Evolutionary conservation across 2,797 vertebrate genomes (phyloP).

Genomic region (Sparus aurata): DNA sequence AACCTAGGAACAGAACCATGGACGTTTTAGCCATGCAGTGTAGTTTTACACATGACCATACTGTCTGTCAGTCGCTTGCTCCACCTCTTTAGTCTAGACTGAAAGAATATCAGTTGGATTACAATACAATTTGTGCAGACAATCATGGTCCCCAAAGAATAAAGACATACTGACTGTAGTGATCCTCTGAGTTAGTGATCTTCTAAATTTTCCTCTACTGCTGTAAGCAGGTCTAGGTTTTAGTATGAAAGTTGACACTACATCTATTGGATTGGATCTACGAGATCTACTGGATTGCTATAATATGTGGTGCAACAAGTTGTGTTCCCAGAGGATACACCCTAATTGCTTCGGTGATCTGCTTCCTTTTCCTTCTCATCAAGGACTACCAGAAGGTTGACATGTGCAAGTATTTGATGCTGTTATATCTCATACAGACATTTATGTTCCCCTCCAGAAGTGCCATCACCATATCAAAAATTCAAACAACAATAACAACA

Average conservation of each 20-base stretch:
- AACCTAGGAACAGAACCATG: not conserved
- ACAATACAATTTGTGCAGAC: not conserved
- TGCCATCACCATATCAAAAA: not conserved
- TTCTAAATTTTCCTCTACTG: too few relatives aligned
- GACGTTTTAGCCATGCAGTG: too few relatives aligned
- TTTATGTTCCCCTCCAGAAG: not conserved
- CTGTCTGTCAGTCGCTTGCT: not conserved
- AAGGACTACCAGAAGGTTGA: not conserved
- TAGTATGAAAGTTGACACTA: not conserved
- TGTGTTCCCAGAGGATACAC: not conserved
- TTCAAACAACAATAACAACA: too few relatives aligned
- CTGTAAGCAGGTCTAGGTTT: not conserved
- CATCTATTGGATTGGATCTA: too few relatives aligned
- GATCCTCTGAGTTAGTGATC: not conserved
- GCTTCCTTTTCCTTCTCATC: not conserved
- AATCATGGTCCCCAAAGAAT: not conserved
- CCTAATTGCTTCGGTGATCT: not conserved
- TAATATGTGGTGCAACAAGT: not conserved
- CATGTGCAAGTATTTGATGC: not conserved
- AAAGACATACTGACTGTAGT: not conserved
- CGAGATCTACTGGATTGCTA: too few relatives aligned
- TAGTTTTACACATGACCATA: not conserved
- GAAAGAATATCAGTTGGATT: not conserved
- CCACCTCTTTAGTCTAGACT: not conserved
- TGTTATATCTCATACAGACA: not conserved